Base-by-base conservation (phyloP, 1,140 invertebrate genomes). In the Tribolium madens region DNA sequence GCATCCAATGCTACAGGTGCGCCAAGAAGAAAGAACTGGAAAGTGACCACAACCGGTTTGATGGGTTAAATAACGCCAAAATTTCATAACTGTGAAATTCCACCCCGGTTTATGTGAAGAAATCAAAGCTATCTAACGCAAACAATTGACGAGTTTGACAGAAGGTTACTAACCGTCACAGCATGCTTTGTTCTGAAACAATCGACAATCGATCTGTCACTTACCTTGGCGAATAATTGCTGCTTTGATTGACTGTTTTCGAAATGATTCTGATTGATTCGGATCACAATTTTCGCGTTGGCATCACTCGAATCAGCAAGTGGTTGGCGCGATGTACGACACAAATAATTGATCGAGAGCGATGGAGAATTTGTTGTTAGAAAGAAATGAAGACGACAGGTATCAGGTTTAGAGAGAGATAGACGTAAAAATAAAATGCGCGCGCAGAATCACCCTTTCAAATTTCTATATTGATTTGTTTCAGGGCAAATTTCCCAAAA, bases 271-370 rank as follows among this genome's bases (percentile, higher is more conserved):
- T 6, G 31, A 64, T 64, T 26, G 57, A 64, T 64, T 64, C 57
- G 26, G 31, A 64, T 64, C 57, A 64, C 57, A 33, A 64, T 64
- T 64, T 64, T 64, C 21, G 26, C 31, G 26, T 33, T 33, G 26
- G 57, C 57, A 64, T 64, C 57, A 64, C 57, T 71, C 36, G 80
- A 79, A 79, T 82, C 81, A 78, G 81, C 81, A 82, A 82, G 81
- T 82, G 81, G 81, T 82, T 82, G 81, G 36, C 53, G 21, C 42
- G 47, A 71, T 71, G 13, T 36, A 71, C 64, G 68, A 50, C 68
- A 70, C 52, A 77, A 76, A 72, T 70, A 53, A 72, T 73, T 72
- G 33, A 60, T 72, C 50, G 53, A 75, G 46, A 75, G 53, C 18
- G 70, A 72, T 14, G 31, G 42, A 50, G 73, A 68, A 47, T 46